phyloP scores from a whole-genome alignment of 2,888 invertebrate species.

The Agrenia bidenticulata region DNA sequence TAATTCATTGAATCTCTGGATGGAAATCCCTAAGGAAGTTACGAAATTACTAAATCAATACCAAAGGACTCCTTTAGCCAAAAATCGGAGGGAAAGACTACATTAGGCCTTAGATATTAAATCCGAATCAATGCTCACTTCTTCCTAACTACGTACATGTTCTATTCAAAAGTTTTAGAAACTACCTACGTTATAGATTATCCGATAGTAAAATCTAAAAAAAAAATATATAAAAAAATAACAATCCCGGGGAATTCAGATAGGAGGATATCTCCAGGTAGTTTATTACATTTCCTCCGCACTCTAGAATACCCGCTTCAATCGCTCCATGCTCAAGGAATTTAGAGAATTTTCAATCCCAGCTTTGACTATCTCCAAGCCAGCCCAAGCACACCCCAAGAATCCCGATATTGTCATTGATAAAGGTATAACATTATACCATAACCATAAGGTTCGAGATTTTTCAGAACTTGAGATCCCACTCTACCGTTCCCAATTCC shows the following conservation, averaged over 20 bases:
- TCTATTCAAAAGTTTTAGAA: too few species aligned
- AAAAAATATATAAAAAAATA: neutral
- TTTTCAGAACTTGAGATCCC: neutral
- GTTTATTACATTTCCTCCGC: too few species aligned
- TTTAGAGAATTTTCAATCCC: constrained; percentile 17
- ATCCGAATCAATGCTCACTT: neutral
- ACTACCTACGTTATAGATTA: neutral
- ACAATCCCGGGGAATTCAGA: neutral
- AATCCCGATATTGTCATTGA: constrained; percentile 15
- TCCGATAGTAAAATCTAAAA: neutral
- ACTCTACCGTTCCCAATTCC: neutral
- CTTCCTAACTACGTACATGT: too few species aligned
- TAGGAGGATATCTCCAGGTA: neutral
- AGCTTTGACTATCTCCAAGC: neutral
- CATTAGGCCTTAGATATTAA: neutral
- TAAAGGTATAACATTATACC: neutral
- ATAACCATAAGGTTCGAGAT: neutral
- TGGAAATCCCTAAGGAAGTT: too few species aligned
- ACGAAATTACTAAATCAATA: constrained; percentile 18
- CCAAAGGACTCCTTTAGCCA: neutral
- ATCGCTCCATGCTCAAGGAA: neutral
- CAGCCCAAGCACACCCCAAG: neutral
- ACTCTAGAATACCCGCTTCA: too few species aligned
- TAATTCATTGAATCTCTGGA: too few species aligned
- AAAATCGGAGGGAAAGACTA: neutral